Conservation (phyloP, 2,888 invertebrate species). For the Chrysolina oricalcia region DNA sequence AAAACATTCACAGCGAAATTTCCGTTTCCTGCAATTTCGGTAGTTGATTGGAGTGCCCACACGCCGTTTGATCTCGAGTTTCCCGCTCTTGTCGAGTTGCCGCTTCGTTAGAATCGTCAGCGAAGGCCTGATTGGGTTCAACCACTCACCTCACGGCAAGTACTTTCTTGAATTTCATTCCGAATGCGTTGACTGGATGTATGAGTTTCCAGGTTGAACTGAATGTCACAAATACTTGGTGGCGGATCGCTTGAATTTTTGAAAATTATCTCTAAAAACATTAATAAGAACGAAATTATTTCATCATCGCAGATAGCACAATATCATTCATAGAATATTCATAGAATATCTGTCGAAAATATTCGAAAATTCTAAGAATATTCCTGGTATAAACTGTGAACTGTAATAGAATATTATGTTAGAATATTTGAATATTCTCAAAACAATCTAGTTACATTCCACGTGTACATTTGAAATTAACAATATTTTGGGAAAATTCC, state of each 20-base stretch:
- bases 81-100: conserved; percentile 24
- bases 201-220: no score
- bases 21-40: not conserved
- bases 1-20: not conserved
- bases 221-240: no score
- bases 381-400: not conserved
- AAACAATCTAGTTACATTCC: no score
- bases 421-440: not conserved
- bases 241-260: no score
- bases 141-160: conserved; percentile 23
- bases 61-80: conserved; percentile 8
- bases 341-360: not conserved
- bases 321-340: no score
- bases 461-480: not conserved
- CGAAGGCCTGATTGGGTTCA: not conserved
- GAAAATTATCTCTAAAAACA: no score
- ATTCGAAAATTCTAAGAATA: not conserved
- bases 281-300: no score
- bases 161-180: not conserved
- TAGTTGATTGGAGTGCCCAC: conserved; percentile 10
- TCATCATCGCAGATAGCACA: conserved; percentile 1
- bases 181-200: no score
- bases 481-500: not conserved
- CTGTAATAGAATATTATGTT: not conserved
- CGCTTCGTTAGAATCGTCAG: not conserved